Evolutionary conservation across 1,140 invertebrate genomes (phyloP), one percentile per base, ranked within the genome.

Genomic region (Thaumatotibia leucotreta): DNA sequence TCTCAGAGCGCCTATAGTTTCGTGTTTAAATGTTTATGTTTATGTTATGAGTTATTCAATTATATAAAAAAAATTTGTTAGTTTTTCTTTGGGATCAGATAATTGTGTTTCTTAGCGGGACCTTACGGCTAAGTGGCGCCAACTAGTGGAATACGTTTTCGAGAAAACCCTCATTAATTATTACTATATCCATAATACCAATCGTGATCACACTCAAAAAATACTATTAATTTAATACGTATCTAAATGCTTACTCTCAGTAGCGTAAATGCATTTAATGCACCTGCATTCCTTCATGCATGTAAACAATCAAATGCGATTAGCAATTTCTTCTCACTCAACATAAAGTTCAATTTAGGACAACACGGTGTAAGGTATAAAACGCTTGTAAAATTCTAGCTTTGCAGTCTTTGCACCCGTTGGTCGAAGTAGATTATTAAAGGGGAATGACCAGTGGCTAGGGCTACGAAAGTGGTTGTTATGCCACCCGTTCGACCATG

Each of bases 381-480:
- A 5, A 39, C 8, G 39, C 20, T 14, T 11, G 20, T 45, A 45
- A 20, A 29, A 45, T 45, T 45, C 39, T 45, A 45, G 39, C n/a
- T 45, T 45, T 45, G 17, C 39, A 45, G 14, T 17, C 20, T 8
- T 39, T 39, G 35, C 35, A n/a, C n/a, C n/a, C n/a, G n/a, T n/a
- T 11, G 35, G 8, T 20, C 39, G 17, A 8, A 4, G 5, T 45
- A 20, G 39, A 24, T 58, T 14, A 58, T 66, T 35, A 63, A 39
- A 61, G 66, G 67, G 67, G 69, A 74, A 74, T 77, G 68, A 61
- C 32, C 66, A 70, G 73, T 72, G 72, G 65, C 74, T 77, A 82
- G 79, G 79, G 77, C 70, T 61, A 69, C n/a, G 63, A 76, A 78
- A 78, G 74, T 69, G 66, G 24, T 74, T 52, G 66, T 79, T 75